phyloP scores from a whole-genome alignment of 2,888 invertebrate species.

The Heliconius ethilla region DNA sequence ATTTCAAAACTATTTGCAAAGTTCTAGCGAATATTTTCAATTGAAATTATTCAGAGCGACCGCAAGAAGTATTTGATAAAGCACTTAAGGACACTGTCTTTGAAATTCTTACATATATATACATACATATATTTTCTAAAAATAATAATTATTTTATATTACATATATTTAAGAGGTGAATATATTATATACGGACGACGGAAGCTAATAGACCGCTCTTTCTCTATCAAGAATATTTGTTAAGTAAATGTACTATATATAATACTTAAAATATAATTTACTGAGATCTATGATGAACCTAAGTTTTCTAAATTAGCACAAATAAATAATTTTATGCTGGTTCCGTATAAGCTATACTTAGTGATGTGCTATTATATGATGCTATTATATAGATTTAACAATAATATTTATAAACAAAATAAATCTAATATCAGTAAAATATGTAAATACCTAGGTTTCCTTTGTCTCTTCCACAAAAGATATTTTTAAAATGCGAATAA shows the following conservation, averaged over 20 bases:
- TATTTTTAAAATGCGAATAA: not conserved
- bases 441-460: not conserved
- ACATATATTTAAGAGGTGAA: too few relatives aligned
- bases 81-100: slow-evolving; percentile 4
- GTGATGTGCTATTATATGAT: not conserved
- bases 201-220: too few relatives aligned
- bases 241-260: too few relatives aligned
- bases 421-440: not conserved
- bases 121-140: too few relatives aligned
- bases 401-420: not conserved
- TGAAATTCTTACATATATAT: not conserved
- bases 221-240: too few relatives aligned
- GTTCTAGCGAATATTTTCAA: not conserved
- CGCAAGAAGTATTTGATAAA: slow-evolving; percentile 21
- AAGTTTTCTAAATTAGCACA: too few relatives aligned
- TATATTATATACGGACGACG: too few relatives aligned
- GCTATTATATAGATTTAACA: not conserved
- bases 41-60: slow-evolving; percentile 2
- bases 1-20: slow-evolving; percentile 5
- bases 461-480: not conserved
- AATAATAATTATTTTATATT: too few relatives aligned
- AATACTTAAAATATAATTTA: too few relatives aligned
- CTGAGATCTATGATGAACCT: too few relatives aligned
- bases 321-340: not conserved
- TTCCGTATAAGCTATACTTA: not conserved